phyloP scores from a whole-genome alignment of 2,888 invertebrate genomes.

The Himalopsyche japonica region DNA sequence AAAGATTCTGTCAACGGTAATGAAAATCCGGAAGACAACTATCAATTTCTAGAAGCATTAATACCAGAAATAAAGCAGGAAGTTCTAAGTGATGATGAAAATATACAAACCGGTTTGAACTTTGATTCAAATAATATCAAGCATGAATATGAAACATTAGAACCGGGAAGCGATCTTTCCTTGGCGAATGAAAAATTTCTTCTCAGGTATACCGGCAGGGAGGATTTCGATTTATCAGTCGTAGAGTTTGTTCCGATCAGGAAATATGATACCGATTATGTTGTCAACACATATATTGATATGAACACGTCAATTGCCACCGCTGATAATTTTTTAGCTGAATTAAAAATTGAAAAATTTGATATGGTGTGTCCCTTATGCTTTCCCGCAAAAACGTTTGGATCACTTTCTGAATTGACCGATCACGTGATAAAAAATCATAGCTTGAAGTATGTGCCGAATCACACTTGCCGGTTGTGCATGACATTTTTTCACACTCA shows the following conservation, averaged over 20 bases:
- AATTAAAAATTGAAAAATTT: conserved; percentile 43
- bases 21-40: conserved; percentile 37
- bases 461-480: conserved; percentile 54
- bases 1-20: conserved; percentile 5
- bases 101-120: conserved; percentile 32
- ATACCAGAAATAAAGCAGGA: conserved; percentile 46
- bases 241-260: conserved; percentile 54
- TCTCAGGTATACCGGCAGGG: conserved; percentile 49
- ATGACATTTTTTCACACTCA: conserved; percentile 50
- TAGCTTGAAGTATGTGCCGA: conserved; percentile 48
- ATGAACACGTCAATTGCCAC: conserved; percentile 49
- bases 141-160: conserved; percentile 36
- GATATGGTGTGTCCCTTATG: conserved; percentile 49
- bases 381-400: conserved; percentile 44
- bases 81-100: conserved; percentile 43
- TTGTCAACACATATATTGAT: conserved; percentile 46
- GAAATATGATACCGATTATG: conserved; percentile 53
- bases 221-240: conserved; percentile 56
- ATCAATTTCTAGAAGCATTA: conserved; percentile 44
- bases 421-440: conserved; percentile 54
- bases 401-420: conserved; percentile 41
- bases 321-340: conserved; percentile 46
- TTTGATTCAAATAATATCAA: neutral
- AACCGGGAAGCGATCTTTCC: conserved; percentile 17
- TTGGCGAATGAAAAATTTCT: conserved; percentile 24